Evolutionary conservation across 2,888 invertebrate genomes (phyloP).

Genomic region (Rutpela maculata): DNA sequence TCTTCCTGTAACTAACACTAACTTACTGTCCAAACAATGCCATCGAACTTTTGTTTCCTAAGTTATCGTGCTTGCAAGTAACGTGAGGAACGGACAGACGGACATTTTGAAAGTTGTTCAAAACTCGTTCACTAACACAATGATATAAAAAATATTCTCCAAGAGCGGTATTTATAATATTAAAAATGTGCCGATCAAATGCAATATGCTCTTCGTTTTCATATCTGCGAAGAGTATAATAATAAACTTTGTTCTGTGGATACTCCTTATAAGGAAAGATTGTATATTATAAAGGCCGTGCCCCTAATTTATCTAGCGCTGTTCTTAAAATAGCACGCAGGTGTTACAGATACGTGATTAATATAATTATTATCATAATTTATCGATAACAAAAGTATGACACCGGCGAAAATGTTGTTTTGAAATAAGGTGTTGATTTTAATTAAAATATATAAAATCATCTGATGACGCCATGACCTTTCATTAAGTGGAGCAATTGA

Average conservation of each 20-base stretch:
- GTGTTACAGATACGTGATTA: background rate
- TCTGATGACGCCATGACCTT: constrained; percentile 4
- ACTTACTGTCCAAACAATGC: too few species aligned
- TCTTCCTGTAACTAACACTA: too few species aligned
- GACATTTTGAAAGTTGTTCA: too few species aligned
- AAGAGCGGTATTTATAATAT: too few species aligned
- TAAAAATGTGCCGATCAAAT: too few species aligned
- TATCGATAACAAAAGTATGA: background rate
- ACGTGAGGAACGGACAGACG: too few species aligned
- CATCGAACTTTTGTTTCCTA: too few species aligned
- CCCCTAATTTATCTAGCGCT: background rate
- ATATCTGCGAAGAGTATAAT: too few species aligned
- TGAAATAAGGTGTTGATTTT: background rate
- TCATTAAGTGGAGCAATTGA: background rate
- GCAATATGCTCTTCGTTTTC: too few species aligned
- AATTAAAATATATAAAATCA: background rate
- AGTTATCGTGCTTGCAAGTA: too few species aligned
- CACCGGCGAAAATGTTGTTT: background rate
- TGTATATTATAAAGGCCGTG: background rate
- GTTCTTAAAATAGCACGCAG: background rate
- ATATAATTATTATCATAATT: background rate
- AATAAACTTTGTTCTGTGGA: background rate
- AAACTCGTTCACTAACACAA: too few species aligned
- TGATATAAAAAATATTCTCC: too few species aligned
- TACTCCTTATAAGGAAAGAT: background rate